These are phyloP conservation scores for Scolopax mira DNA, from an alignment of 2,113 vertebrate species.

Conservation along the genomic window DNA sequence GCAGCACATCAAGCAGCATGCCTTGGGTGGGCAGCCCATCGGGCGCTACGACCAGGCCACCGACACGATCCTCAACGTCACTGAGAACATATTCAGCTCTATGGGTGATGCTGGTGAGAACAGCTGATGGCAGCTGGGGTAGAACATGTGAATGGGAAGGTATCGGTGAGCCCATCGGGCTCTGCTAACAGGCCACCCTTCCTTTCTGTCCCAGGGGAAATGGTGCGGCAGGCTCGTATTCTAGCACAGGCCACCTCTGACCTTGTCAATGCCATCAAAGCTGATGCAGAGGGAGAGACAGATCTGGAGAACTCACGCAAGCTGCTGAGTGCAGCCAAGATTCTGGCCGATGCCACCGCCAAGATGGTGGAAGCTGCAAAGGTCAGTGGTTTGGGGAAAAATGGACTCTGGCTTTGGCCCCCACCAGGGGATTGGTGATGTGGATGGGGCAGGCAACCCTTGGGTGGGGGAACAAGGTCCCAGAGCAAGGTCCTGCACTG, in stretches of 20 bases:
- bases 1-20: constrained; percentile 93
- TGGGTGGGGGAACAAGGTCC: not conserved
- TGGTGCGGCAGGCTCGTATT: constrained; percentile 96
- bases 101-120: constrained; percentile 91
- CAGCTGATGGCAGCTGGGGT: not conserved
- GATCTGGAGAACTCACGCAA: constrained; percentile 97
- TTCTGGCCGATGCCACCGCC: constrained; percentile 93
- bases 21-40: constrained; percentile 86
- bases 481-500: not conserved
- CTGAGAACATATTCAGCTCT: constrained; percentile 95
- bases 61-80: constrained; percentile 92
- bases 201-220: constrained; percentile 82
- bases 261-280: constrained; percentile 96
- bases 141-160: not conserved
- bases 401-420: not conserved
- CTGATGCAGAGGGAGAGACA: constrained; percentile 91
- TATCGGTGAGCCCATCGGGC: not conserved
- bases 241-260: constrained; percentile 96
- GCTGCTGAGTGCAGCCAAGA: constrained; percentile 92
- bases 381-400: constrained; percentile 59
- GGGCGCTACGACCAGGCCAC: constrained; percentile 95
- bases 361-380: constrained; percentile 99
- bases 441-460: accelerated
- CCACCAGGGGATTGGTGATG: accelerated
- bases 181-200: not conserved